Conservation (phyloP, 1,140 invertebrate genomes). For the Lethrus apterus region DNA sequence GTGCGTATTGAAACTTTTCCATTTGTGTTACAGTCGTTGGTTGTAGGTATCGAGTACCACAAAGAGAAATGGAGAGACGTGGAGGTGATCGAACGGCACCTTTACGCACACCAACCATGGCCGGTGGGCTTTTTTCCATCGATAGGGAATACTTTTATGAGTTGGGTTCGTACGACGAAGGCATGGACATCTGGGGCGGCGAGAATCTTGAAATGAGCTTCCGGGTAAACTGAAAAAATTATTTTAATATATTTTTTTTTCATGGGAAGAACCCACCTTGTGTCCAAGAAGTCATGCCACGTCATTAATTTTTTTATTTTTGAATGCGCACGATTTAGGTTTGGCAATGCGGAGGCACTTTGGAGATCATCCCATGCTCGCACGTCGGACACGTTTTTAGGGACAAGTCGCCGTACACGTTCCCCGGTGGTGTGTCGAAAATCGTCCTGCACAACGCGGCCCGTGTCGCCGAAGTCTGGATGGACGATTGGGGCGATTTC, state of each 20-base stretch:
- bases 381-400: conserved; percentile 98
- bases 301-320: neutral
- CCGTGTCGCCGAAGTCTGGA: conserved; percentile 94
- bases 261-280: neutral
- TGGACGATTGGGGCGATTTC: conserved; percentile 98
- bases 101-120: conserved; percentile 94
- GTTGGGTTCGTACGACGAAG: conserved; percentile 94
- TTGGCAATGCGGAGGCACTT: conserved; percentile 93
- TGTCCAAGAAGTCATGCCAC: neutral
- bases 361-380: conserved; percentile 94
- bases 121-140: conserved; percentile 96
- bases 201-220: conserved; percentile 99
- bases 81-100: conserved; percentile 85
- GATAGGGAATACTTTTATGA: conserved; percentile 96
- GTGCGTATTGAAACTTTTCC: conserved; percentile 46
- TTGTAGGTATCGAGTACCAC: conserved; percentile 87
- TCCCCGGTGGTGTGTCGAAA: conserved; percentile 96
- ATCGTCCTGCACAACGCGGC: conserved; percentile 96
- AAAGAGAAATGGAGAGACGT: conserved; percentile 86
- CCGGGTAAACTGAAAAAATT: conserved; percentile 62
- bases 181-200: conserved; percentile 99
- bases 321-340: conserved; percentile 55
- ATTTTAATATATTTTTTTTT: conserved; percentile 3
- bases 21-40: neutral
- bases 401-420: conserved; percentile 98